Percentiles rank a stretch among this genome's conserved stretches.
Evolutionary conservation across 2,888 invertebrate genomes (phyloP).

Genomic region (Odontocolon sp.): DNA sequence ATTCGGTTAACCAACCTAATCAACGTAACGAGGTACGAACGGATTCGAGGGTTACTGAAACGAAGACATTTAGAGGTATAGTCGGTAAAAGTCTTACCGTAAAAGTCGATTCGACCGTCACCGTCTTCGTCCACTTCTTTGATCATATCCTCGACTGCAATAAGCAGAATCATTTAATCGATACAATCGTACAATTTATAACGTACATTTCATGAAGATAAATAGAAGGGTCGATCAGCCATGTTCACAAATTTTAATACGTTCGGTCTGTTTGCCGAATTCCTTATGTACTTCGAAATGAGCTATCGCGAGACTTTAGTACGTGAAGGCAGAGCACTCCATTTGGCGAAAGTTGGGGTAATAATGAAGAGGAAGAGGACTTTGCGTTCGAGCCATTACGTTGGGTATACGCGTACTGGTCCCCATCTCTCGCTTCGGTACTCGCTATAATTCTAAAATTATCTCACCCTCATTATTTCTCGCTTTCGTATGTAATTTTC

Average conservation of each 20-base stretch:
- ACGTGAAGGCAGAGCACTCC: slow-evolving; percentile 18
- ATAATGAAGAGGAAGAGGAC: slow-evolving; percentile 58
- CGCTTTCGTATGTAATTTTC: slow-evolving; percentile 44
- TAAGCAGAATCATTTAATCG: slow-evolving; percentile 15
- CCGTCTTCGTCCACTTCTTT: slow-evolving; percentile 97
- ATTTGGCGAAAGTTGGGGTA: slow-evolving; percentile 49
- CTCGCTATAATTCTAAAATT: slow-evolving; percentile 63
- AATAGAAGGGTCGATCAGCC: too few species aligned
- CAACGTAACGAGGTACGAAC: not conserved
- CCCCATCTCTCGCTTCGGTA: slow-evolving; percentile 2
- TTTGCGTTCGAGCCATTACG: slow-evolving; percentile 57
- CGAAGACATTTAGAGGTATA: not conserved
- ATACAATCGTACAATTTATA: not conserved
- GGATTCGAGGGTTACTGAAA: not conserved
- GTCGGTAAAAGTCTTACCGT: slow-evolving; percentile 84
- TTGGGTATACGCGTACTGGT: slow-evolving; percentile 25
- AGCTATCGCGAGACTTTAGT: not conserved
- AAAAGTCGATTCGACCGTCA: slow-evolving; percentile 96
- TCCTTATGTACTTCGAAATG: not conserved
- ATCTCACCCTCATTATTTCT: slow-evolving; percentile 62
- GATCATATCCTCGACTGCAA: slow-evolving; percentile 97
- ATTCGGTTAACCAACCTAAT: not conserved
- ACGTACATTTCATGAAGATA: not conserved
- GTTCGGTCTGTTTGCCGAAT: slow-evolving; percentile 6
- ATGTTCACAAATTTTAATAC: too few species aligned